Percentiles rank a stretch among this genome's conserved stretches.
These are phyloP conservation scores for Raillietiella orientalis DNA, from an alignment of 2,888 invertebrate genomes.

Conservation along the genomic window DNA sequence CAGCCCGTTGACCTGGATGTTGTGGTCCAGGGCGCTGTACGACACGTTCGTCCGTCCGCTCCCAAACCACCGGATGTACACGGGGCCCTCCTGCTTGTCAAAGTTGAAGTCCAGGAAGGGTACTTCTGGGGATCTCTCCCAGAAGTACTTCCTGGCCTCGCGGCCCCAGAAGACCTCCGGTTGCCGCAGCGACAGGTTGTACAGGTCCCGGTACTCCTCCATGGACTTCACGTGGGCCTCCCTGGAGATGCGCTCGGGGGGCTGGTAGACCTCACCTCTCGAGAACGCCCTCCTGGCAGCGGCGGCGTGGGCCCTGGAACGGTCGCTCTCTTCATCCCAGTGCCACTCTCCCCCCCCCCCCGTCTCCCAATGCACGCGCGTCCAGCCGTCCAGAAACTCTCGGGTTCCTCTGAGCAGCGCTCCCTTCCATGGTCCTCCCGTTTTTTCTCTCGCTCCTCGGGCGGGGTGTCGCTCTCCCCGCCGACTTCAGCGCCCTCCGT, in stretches of 20 bases:
- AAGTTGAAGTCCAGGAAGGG: constrained; percentile 73
- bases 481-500: too few relatives aligned
- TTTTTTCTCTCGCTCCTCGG: too few relatives aligned
- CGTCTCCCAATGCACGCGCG: too few relatives aligned
- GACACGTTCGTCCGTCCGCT: constrained; percentile 81
- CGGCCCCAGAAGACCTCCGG: constrained; percentile 77
- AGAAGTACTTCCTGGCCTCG: constrained; percentile 83
- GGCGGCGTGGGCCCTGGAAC: too few relatives aligned
- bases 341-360: too few relatives aligned
- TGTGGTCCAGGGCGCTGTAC: constrained; percentile 75
- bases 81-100: constrained; percentile 51
- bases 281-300: too few relatives aligned
- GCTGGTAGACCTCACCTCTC: too few relatives aligned
- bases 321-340: too few relatives aligned
- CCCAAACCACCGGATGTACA: constrained; percentile 78
- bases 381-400: too few relatives aligned
- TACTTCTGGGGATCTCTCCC: constrained; percentile 21
- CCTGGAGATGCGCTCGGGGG: constrained; percentile 7
- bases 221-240: constrained; percentile 25
- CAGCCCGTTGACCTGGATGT: constrained; percentile 52
- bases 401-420: too few relatives aligned
- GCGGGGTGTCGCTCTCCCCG: too few relatives aligned
- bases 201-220: constrained; percentile 45
- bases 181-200: constrained; percentile 50
- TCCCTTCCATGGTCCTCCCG: too few relatives aligned